Base-by-base conservation (phyloP, 2,888 invertebrate species). In the Eulithis prunata region DNA sequence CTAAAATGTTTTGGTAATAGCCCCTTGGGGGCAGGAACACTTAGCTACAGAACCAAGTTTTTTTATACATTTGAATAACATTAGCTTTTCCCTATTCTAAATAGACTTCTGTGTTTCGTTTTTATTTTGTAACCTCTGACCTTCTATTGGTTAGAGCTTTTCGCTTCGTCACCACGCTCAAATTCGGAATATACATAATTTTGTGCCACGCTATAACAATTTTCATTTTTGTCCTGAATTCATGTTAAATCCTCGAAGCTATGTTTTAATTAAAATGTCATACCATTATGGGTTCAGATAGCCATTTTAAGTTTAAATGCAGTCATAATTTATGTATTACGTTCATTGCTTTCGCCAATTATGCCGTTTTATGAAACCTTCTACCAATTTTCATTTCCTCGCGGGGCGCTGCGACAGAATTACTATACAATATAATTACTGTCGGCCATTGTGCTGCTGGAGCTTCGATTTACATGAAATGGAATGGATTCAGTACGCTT, bases 371-470 rank as follows among this genome's bases (percentile, higher is more conserved):
- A 85, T 85, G 83, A 84, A 83, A 82, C 73, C 79, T 70, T 75
- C 72, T 75, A 72, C 77, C 80, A 82, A 86, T 86, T 88, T 85
- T 86, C 80, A 86, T 86, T 87, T 83, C 78, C 75, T 72, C 69
- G 75, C 72, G 58, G 74, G 75, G 79, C 73, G 75, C 75, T 79
- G 81, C 76, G 80, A 81, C 83, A 78, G 83, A 91, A 90, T 91
- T 87, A 87, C 87, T 90, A 88, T 86, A 88, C 88, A 89, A 90
- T 91, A 89, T 87, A 90, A 90, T 91, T 90, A 89, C 84, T 79
- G 78, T 73, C 77, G 76, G 78, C 85, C 80, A 86, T 88, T 88
- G 89, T 88, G 79, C 82, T 73, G 76, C 71, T 79, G 75, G 75
- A 78, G 80, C 78, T 86, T 87, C 84, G 85, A 90, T 90, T 90